Percentiles rank a stretch among this genome's conserved stretches.
Evolutionary conservation across 1,140 invertebrate genomes (phyloP).

Genomic region (Hycleus cichorii): DNA sequence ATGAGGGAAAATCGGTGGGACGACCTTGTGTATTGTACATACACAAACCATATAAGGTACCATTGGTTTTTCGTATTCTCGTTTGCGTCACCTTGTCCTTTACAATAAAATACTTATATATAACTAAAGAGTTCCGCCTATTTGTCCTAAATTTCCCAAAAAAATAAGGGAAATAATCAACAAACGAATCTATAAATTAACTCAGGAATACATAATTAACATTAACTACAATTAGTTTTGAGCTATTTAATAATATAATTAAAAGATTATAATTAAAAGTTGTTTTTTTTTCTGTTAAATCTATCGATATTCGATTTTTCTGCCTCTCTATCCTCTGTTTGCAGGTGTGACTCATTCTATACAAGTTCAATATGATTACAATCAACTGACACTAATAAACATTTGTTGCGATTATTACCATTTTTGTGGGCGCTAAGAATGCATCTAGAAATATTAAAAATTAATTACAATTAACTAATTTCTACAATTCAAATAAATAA

Average conservation of each 20-base stretch:
- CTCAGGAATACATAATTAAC: no score
- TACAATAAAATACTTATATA: not conserved
- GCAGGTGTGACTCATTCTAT: slow-evolving; percentile 16
- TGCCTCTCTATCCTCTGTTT: slow-evolving; percentile 17
- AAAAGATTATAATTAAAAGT: not conserved
- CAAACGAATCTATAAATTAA: not conserved
- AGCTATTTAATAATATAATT: not conserved
- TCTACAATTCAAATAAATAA: not conserved
- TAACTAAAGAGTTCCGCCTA: not conserved
- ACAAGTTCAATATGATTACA: slow-evolving; percentile 13
- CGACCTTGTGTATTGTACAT: slow-evolving; percentile 22
- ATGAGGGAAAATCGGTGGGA: slow-evolving; percentile 8
- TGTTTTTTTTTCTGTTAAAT: not conserved
- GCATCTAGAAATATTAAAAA: not conserved
- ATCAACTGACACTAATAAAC: not conserved
- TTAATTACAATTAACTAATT: not conserved
- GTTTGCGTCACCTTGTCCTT: slow-evolving; percentile 24
- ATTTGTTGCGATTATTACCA: not conserved
- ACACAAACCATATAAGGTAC: slow-evolving; percentile 28
- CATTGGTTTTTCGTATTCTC: slow-evolving; percentile 10
- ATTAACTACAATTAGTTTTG: not conserved
- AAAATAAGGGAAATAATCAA: not conserved
- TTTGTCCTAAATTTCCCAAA: not conserved
- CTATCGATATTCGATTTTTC: not conserved
- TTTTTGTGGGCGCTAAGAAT: not conserved